Conservation (phyloP, 2,888 invertebrate genomes). For the Tortricodes alternella region DNA sequence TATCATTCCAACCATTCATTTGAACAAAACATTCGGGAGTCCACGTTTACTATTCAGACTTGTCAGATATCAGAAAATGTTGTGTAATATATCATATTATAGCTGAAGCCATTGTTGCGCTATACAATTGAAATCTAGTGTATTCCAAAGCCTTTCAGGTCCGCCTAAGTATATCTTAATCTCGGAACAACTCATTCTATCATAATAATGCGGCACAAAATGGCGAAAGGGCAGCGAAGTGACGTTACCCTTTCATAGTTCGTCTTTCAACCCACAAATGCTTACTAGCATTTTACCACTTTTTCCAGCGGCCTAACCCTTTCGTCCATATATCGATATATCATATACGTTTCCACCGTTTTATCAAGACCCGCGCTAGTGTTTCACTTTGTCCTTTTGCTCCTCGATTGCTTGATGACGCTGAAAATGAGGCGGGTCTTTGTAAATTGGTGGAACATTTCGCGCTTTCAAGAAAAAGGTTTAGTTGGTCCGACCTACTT, state of each 20-base stretch:
- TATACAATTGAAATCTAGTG: conserved; percentile 12
- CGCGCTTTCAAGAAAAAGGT: conserved; percentile 57
- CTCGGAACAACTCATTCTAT: background rate
- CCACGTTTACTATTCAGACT: too few species aligned
- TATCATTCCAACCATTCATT: too few species aligned
- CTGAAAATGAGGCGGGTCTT: conserved; percentile 35
- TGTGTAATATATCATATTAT: too few species aligned
- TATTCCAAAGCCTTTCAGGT: conserved; percentile 1
- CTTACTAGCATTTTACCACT: conserved; percentile 66
- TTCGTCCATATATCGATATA: conserved; percentile 58
- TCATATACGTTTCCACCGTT: conserved; percentile 66
- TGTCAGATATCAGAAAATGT: too few species aligned
- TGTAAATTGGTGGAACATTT: conserved; percentile 41
- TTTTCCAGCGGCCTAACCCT: conserved; percentile 62
- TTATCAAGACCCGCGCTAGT: conserved; percentile 39
- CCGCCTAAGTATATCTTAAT: conserved; percentile 1
- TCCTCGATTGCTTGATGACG: conserved; percentile 28
- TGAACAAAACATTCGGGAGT: too few species aligned
- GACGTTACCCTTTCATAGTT: conserved; percentile 52
- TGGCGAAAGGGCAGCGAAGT: conserved; percentile 53
- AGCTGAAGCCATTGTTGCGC: background rate
- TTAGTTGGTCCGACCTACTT: conserved; percentile 63
- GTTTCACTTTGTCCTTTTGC: conserved; percentile 34
- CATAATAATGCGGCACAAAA: conserved; percentile 42
- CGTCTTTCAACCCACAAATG: conserved; percentile 61